Conservation (phyloP, 2,113 vertebrate species). For the Lamprotornis superbus region DNA sequence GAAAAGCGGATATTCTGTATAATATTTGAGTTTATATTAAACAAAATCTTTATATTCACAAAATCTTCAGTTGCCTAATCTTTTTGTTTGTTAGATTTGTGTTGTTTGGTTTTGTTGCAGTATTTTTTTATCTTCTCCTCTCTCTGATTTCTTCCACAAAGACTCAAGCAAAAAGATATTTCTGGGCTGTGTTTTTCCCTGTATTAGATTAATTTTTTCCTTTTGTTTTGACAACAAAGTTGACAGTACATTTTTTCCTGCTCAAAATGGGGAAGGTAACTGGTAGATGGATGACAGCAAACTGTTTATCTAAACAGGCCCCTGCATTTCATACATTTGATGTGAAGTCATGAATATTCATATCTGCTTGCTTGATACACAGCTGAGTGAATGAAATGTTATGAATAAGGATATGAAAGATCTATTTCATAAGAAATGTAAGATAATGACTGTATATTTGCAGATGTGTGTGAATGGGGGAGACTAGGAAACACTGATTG, state of each 20-base stretch:
- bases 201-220: constrained; percentile 65
- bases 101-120: not conserved
- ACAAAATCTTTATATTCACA: not conserved
- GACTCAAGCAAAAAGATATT: constrained; percentile 18
- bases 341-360: constrained; percentile 79
- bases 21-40: not conserved
- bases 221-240: constrained; percentile 76
- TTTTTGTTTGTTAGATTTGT: not conserved
- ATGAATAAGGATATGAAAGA: not conserved
- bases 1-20: not conserved
- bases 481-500: not conserved
- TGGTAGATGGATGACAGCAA: constrained; percentile 76
- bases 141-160: not conserved
- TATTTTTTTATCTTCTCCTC: not conserved
- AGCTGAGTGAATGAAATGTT: constrained; percentile 56
- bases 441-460: not conserved
- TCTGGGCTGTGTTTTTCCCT: constrained; percentile 50
- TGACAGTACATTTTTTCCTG: constrained; percentile 80
- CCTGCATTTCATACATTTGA: constrained; percentile 66
- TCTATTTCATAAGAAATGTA: not conserved
- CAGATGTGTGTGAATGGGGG: not conserved
- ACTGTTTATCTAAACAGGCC: constrained; percentile 68
- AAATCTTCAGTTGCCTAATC: not conserved
- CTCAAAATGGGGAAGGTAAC: constrained; percentile 76
- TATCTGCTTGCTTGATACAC: constrained; percentile 74